phyloP scores from a whole-genome alignment of 2,113 vertebrate genomes.

The Nipponia nippon region DNA sequence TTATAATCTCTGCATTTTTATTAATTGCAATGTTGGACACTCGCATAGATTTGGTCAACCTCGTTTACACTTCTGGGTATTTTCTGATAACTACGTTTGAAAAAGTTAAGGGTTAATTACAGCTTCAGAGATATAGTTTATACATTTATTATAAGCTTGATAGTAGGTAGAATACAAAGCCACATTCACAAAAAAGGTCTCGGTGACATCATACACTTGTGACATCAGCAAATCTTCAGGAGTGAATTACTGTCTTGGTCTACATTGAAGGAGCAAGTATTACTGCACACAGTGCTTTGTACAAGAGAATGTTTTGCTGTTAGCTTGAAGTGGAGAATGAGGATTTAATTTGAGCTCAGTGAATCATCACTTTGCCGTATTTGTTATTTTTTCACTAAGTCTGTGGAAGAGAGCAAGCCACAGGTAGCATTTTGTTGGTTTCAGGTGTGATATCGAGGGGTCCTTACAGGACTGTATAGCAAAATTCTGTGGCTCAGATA shows the following conservation, averaged over 20 bases:
- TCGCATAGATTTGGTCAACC: neutral
- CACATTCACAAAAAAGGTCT: slow-evolving; percentile 44
- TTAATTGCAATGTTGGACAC: neutral
- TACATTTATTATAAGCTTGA: neutral
- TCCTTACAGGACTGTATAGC: neutral
- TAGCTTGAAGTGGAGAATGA: neutral
- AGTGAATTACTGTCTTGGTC: slow-evolving; percentile 73
- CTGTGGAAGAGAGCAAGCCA: neutral
- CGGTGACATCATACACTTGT: slow-evolving; percentile 44
- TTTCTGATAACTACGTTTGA: neutral
- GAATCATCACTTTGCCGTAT: neutral
- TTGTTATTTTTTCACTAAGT: neutral
- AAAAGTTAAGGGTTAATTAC: slow-evolving; percentile 44
- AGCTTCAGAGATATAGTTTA: neutral
- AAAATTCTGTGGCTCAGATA: neutral
- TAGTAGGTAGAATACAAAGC: slow-evolving; percentile 60
- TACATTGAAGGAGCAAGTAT: neutral
- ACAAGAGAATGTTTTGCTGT: neutral
- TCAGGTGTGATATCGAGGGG: neutral
- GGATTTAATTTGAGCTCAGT: neutral
- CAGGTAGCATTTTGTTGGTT: neutral
- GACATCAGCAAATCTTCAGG: slow-evolving; percentile 45
- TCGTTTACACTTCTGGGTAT: neutral
- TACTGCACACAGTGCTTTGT: slow-evolving; percentile 21
- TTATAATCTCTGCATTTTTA: neutral